A percentile compares a stretch with the other conserved stretches of the same genome.
Evolutionary conservation across 2,113 vertebrate species (phyloP).

Genomic region (Mormoops blainvillei): DNA sequence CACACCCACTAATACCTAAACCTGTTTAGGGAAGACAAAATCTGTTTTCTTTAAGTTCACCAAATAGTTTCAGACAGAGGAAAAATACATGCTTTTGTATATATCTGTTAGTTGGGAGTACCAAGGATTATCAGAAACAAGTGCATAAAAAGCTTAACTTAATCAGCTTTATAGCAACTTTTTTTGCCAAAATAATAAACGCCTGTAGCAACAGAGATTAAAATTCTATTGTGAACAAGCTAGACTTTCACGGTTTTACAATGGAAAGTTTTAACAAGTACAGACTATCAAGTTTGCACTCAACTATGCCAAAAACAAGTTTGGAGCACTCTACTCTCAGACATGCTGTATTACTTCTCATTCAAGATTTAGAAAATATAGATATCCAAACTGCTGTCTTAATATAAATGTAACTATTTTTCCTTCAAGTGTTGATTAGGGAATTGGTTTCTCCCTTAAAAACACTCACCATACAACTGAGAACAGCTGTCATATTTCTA

Average conservation of each 20-base stretch:
- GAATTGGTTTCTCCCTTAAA: conserved; percentile 77
- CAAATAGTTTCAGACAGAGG: conserved; percentile 15
- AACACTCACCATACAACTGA: conserved; percentile 75
- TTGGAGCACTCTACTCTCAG: conserved; percentile 62
- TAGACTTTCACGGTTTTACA: conserved; percentile 52
- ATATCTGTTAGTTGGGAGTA: conserved; percentile 31
- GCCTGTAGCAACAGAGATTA: conserved; percentile 66
- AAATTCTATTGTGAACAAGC: conserved; percentile 64
- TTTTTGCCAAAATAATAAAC: conserved; percentile 61
- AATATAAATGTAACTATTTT: conserved; percentile 75
- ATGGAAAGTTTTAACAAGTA: conserved; percentile 59
- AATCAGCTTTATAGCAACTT: conserved; percentile 67
- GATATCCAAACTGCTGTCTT: conserved; percentile 76
- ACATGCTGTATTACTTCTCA: conserved; percentile 64
- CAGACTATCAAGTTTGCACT: conserved; percentile 75
- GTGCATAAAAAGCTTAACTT: conserved; percentile 63
- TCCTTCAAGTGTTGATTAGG: conserved; percentile 68
- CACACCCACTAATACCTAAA: not conserved
- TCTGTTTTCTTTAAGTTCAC: conserved; percentile 51
- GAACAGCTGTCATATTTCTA: conserved; percentile 71
- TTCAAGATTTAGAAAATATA: conserved; percentile 61
- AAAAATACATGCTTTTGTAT: conserved; percentile 5
- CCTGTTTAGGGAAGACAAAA: not conserved
- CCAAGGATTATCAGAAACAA: conserved; percentile 46
- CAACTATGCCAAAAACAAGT: conserved; percentile 74